Percentiles rank a stretch among this genome's conserved stretches.
Conservation (phyloP, 2,888 invertebrate species). For the Drosophila putrida region DNA sequence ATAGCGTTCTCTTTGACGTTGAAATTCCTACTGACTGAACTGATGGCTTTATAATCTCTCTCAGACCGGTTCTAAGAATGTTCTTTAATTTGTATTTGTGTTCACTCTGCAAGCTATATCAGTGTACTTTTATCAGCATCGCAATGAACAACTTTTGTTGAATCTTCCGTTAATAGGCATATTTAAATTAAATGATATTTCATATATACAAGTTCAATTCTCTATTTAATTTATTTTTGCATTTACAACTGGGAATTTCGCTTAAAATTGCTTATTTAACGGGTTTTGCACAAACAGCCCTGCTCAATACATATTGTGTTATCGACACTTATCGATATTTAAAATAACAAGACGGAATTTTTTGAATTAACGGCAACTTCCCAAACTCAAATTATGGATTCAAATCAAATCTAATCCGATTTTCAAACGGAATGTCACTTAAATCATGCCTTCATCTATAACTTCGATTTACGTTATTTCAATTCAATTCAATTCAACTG, state of each 20-base stretch:
- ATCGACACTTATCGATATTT: constrained; percentile 8
- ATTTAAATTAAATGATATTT: neutral
- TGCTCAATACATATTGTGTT: neutral
- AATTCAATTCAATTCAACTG: no score
- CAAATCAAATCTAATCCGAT: no score
- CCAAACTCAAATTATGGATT: no score
- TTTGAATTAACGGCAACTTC: no score
- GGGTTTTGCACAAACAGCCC: neutral
- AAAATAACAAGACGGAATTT: neutral
- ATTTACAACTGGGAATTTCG: neutral
- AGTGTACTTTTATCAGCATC: constrained; percentile 5
- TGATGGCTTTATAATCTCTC: neutral
- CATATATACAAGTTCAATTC: neutral
- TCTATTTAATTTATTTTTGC: neutral
- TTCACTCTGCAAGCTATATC: neutral
- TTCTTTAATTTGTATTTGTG: constrained; percentile 1
- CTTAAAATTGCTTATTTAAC: neutral
- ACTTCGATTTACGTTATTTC: no score
- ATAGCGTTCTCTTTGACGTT: constrained; percentile 1
- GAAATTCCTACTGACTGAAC: neutral
- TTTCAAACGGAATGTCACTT: no score
- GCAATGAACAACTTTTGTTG: neutral
- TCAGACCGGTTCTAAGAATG: constrained; percentile 21
- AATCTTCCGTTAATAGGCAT: neutral
- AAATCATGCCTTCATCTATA: no score